phyloP scores from a whole-genome alignment of 1,140 invertebrate genomes.

The Diprion similis region DNA sequence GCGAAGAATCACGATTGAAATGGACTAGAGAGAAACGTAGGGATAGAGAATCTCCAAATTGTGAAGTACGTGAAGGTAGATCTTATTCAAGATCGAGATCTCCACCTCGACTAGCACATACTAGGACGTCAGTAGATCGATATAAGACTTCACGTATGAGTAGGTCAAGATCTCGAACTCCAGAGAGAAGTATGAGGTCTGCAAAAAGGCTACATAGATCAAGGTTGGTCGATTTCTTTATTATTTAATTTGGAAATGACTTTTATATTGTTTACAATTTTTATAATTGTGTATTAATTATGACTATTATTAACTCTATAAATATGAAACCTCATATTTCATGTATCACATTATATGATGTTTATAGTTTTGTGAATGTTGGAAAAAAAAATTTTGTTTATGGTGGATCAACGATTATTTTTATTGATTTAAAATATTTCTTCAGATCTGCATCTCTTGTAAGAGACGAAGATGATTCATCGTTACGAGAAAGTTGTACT shows the following conservation, averaged over 20 bases:
- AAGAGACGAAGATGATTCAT: conserved; percentile 27
- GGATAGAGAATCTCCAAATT: neutral
- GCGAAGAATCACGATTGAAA: neutral
- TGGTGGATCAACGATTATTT: too few species aligned
- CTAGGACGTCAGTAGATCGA: neutral
- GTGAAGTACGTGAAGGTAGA: neutral
- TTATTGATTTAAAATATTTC: neutral
- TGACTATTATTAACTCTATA: too few species aligned
- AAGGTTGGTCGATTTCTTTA: conserved; percentile 32
- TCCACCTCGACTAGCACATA: neutral
- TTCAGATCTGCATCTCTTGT: conserved; percentile 49
- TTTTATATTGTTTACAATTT: too few species aligned
- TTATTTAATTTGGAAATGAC: too few species aligned
- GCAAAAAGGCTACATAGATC: conserved; percentile 35
- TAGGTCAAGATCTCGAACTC: conserved; percentile 34
- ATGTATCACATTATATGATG: too few species aligned
- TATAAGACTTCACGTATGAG: conserved; percentile 25
- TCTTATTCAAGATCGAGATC: conserved; percentile 38
- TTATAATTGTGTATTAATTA: too few species aligned
- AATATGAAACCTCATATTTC: too few species aligned
- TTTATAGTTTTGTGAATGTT: too few species aligned
- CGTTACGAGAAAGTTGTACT: conserved; percentile 16
- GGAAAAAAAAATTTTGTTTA: too few species aligned
- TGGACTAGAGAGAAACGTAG: neutral
- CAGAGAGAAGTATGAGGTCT: conserved; percentile 30